These are phyloP conservation scores for Dipodomys ordii DNA, from an alignment of 2,113 vertebrate species.

Conservation along the genomic window DNA sequence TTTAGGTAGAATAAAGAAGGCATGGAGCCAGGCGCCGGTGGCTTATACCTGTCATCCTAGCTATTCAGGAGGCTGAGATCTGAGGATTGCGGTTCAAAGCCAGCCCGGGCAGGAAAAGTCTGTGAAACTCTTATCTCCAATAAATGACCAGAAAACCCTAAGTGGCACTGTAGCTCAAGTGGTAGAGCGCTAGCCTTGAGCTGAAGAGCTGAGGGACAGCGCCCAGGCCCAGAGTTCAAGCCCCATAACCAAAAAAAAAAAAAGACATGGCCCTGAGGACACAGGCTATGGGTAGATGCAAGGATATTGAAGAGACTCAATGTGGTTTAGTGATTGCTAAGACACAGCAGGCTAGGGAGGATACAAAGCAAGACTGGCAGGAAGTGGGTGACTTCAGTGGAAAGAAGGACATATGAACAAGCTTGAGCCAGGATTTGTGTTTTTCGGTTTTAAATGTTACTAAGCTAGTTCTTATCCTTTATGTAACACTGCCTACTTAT, in stretches of 20 bases:
- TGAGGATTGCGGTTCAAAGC: too few relatives aligned
- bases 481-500: background rate
- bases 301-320: background rate
- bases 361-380: background rate
- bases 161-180: too few relatives aligned
- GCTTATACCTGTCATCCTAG: too few relatives aligned
- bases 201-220: too few relatives aligned
- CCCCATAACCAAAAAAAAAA: background rate
- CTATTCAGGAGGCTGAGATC: too few relatives aligned
- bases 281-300: background rate
- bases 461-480: background rate
- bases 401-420: background rate
- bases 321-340: background rate
- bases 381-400: background rate
- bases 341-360: background rate
- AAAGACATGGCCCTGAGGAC: background rate
- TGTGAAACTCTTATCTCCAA: too few relatives aligned
- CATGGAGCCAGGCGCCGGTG: too few relatives aligned
- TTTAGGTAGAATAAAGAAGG: background rate
- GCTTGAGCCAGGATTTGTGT: background rate
- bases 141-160: too few relatives aligned
- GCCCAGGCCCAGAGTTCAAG: too few relatives aligned
- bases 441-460: background rate
- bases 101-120: too few relatives aligned
- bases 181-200: too few relatives aligned